A percentile compares a stretch with the other conserved stretches of the same genome.
phyloP scores from a whole-genome alignment of 2,797 vertebrate genomes.

The Hydrocynus forskahlii region DNA sequence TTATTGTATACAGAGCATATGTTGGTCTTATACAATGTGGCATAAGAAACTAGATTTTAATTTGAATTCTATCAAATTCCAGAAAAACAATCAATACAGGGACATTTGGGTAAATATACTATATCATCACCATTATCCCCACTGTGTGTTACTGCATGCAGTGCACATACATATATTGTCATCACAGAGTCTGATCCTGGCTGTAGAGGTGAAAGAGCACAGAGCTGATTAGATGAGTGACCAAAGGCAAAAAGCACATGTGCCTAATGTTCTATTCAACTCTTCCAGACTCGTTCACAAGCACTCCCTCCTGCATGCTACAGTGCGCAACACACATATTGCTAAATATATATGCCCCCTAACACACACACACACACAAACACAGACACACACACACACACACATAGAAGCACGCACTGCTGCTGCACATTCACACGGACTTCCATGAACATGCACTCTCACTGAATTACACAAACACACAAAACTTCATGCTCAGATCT shows the following conservation, averaged over 20 bases:
- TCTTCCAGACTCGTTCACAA: constrained; percentile 59
- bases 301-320: constrained; percentile 65
- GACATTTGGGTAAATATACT: neutral
- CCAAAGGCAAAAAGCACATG: constrained; percentile 65
- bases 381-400: constrained; percentile 13
- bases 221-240: constrained; percentile 53
- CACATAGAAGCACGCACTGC: neutral
- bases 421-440: constrained; percentile 25
- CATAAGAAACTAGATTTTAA: neutral
- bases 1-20: neutral
- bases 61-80: constrained; percentile 13
- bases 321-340: constrained; percentile 46
- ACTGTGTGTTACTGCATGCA: too few species aligned
- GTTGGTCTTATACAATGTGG: neutral
- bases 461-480: too few species aligned
- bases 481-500: neutral
- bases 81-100: neutral
- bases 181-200: constrained; percentile 19
- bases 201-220: constrained; percentile 57
- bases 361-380: neutral
- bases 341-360: constrained; percentile 46
- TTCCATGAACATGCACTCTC: too few species aligned
- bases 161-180: neutral
- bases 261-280: constrained; percentile 63
- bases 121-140: too few species aligned